These are phyloP conservation scores for Pseudomyrmex cubaensis DNA, from an alignment of 1,140 invertebrate species.

Conservation along the genomic window DNA sequence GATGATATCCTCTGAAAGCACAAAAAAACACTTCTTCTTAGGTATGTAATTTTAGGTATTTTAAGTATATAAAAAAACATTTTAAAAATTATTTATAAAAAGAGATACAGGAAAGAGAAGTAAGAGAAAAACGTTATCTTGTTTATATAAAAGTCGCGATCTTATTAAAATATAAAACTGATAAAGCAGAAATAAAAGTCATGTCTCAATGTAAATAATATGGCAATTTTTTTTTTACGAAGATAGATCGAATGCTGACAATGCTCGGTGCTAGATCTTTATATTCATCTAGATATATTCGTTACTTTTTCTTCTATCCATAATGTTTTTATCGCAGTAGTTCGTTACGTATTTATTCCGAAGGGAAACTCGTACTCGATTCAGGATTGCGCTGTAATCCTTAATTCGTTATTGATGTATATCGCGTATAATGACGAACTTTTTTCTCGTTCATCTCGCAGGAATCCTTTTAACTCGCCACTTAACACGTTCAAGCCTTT, in stretches of 20 bases:
- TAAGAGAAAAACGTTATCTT: too few species aligned
- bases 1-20: conserved; percentile 76
- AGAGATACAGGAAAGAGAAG: too few species aligned
- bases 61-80: too few species aligned
- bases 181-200: too few species aligned
- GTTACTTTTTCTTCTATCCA: not conserved
- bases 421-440: not conserved
- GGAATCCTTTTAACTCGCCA: conserved; percentile 40
- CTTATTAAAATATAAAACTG: too few species aligned
- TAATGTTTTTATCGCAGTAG: not conserved
- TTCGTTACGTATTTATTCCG: not conserved
- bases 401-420: conserved; percentile 28
- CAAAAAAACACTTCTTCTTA: conserved; percentile 34
- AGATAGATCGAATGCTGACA: not conserved
- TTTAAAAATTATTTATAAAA: too few species aligned
- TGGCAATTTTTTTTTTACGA: not conserved
- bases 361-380: not conserved
- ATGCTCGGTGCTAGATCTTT: not conserved
- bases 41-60: too few species aligned
- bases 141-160: not conserved
- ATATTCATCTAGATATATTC: not conserved
- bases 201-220: not conserved
- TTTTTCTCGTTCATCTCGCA: not conserved
- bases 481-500: conserved; percentile 45
- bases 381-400: conserved; percentile 6